Evolutionary conservation across 2,888 invertebrate species (phyloP), one percentile per base, ranked within the genome.

Genomic region (Plusia festucae): DNA sequence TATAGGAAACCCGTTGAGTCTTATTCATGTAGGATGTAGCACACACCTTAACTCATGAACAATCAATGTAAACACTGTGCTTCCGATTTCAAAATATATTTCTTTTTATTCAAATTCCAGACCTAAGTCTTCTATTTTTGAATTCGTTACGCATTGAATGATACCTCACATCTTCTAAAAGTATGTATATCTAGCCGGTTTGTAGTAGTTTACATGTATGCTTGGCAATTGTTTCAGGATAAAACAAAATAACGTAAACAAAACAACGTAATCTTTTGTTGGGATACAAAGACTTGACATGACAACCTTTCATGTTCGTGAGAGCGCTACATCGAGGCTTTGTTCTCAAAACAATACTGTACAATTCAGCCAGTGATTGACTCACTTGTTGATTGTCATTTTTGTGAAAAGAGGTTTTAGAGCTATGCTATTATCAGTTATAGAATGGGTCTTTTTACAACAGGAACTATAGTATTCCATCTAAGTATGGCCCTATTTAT

Each of bases 331-430:
- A 18, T 46, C 13, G 20, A 32, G 11, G 20, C 57, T n/a, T 65
- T 70, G 65, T 58, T 15, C 56, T 20, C 7, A 11, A 2, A 20
- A 70, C 58, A 65, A 70, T 52, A 15, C 32, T 1, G 59, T 44
- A 20, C 49, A 53, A 55, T 61, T 62, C 49, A 59, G 24, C 59
- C 32, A 60, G 24, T 52, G 51, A 46, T 62, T 40, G 51, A 24
- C 44, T 60, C 53, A 60, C 20, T 46, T 53, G 60, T 60, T 32
- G 44, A 46, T 15, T 30, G 11, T 27, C 54, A 34, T 27, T 52
- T 54, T 27, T 60, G 20, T 20, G 9, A 18, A 20, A 49, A 11
- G 40, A 40, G n/a, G n/a, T n/a, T n/a, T n/a, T n/a, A n/a, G n/a
- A n/a, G n/a, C n/a, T n/a, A n/a, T n/a, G n/a, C n/a, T n/a, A n/a